Base-by-base conservation (phyloP, 1,140 invertebrate genomes). In the Druon quercuslanigerum region DNA sequence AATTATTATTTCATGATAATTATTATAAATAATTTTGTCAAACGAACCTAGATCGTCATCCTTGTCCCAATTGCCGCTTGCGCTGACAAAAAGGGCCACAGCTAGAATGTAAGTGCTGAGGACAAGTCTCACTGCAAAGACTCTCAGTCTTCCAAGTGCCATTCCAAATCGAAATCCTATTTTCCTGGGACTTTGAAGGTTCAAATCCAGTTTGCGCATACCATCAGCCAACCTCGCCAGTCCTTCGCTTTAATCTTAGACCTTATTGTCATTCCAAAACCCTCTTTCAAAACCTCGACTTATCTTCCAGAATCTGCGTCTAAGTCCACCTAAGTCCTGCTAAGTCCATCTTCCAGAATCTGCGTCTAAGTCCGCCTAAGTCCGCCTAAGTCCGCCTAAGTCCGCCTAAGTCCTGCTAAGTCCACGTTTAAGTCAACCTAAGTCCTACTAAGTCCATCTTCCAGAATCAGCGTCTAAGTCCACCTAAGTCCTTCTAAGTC, bases 31-130 rank as follows among this genome's bases (percentile, higher is more conserved):
- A 51, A 70, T 73, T 40, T 19, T 50, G 33, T 51, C 19, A 33
- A 73, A 54, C 54, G 46, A 51, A 91, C 90, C 88, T 82, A 88
- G 84, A 82, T 91, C 89, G 77, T 91, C 90, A 83, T 91, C 90
- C 79, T 83, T 90, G 82, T 90, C 90, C 90, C 89, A 91, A 71
- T 86, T 89, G 70, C 87, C 86, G 77, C 80, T 90, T 78, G 90
- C 89, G 60, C 87, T 87, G 51, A 87, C 86, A 73, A 82, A 86
- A 77, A 87, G 84, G 50, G 90, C 79, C 72, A 87, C 84, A 46
- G 87, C 84, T 54, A 90, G 82, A 77, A 90, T 80, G 76, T 88
- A 90, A 73, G 84, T 82, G 79, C 83, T 79, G 73, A 89, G 85
- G 77, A 89, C 77, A 50, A 89, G 76, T 83, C 84, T 89, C 84